A percentile compares a stretch with the other conserved stretches of the same genome.
These are phyloP conservation scores for Tenebrosternarchus preto DNA, from an alignment of 2,113 vertebrate genomes.

Conservation along the genomic window DNA sequence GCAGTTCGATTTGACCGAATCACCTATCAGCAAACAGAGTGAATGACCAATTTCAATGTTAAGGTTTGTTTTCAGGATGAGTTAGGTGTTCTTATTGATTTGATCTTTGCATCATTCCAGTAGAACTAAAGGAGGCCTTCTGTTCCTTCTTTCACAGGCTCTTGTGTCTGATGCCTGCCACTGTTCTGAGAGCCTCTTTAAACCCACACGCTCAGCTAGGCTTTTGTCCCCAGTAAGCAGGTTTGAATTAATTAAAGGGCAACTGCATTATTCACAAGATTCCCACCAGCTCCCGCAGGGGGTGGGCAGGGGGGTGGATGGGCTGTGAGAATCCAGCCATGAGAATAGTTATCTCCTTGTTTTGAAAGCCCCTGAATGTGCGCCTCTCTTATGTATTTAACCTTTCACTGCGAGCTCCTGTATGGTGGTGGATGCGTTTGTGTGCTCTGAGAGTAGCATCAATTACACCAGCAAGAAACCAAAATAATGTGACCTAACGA, in stretches of 20 bases:
- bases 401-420: slow-evolving; percentile 35
- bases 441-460: slow-evolving; percentile 34
- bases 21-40: no score
- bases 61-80: neutral
- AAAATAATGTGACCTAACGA: slow-evolving; percentile 24
- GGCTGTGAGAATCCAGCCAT: slow-evolving; percentile 30
- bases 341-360: slow-evolving; percentile 52
- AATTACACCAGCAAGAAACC: no score
- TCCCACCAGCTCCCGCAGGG: slow-evolving; percentile 54
- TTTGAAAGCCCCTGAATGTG: slow-evolving; percentile 44
- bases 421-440: slow-evolving; percentile 14
- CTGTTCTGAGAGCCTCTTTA: slow-evolving; percentile 53
- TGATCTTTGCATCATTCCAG: neutral
- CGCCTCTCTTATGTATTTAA: slow-evolving; percentile 49
- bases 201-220: slow-evolving; percentile 47
- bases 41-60: neutral
- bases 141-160: slow-evolving; percentile 15
- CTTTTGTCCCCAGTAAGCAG: slow-evolving; percentile 51
- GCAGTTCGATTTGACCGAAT: no score
- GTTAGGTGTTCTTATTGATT: neutral
- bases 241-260: slow-evolving; percentile 58
- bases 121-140: slow-evolving; percentile 27
- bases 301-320: slow-evolving; percentile 38
- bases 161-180: slow-evolving; percentile 45
- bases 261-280: slow-evolving; percentile 58